Base-by-base conservation (phyloP, 1,140 invertebrate species). In the Diprion similis region DNA sequence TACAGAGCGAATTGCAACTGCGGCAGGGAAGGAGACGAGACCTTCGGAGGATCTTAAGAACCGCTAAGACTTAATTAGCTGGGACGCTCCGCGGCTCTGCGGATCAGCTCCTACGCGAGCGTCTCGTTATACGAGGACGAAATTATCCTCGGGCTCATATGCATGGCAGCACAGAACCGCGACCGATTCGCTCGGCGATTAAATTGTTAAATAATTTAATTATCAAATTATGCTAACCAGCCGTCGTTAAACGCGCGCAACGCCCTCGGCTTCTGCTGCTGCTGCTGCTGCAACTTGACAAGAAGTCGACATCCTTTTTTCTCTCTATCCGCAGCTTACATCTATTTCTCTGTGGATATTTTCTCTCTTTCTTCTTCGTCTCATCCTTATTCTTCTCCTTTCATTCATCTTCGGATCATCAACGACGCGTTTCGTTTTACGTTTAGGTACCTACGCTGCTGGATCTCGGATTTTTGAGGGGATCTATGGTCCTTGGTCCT, bases 131-230 rank as follows among this genome's bases (percentile, higher is more conserved):
- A 59, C 51, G 51, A 17, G n/a, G 51, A 17, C 11, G n/a, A 59
- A 59, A 59, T 59, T 59, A 59, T 59, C 51, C 24, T 6, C 24
- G 6, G 24, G 24, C 24, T 37, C 24, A 6, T 37, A 37, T 37
- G 24, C 51, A 59, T 9, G 51, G 51, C 24, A 6, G 24, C 11
- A 59, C 11, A 59, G 51, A 59, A 59, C 51, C 51, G 51, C 51
- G 51, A 59, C 51, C 51, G 51, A 59, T 59, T 59, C 51, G 51
- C 6, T 59, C 9, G 51, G 51, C 51, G 51, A 59, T 59, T 15
- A 59, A 59, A 59, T 59, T 59, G 51, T 59, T 59, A 59, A 59
- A 59, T 59, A 59, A 59, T 59, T 59, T 59, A 59, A 59, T 59
- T 59, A 59, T 59, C 51, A 59, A 59, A 59, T 59, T 59, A 59